These are phyloP conservation scores for Drosophila lini DNA, from an alignment of 1,140 invertebrate species.

Conservation along the genomic window DNA sequence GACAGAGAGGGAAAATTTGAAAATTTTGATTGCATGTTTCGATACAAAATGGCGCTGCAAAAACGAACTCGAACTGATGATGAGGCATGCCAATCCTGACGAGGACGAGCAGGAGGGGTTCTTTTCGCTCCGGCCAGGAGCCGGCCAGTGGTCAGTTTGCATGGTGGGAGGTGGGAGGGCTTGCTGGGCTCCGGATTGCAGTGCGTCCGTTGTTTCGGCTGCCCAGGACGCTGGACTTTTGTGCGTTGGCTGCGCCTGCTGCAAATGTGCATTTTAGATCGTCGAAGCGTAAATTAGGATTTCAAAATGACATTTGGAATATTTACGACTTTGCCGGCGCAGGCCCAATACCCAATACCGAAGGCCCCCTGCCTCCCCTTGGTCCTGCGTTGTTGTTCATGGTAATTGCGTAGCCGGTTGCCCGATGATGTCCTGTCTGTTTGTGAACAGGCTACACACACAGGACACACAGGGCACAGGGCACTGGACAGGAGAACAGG, in stretches of 20 bases:
- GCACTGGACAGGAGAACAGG: constrained; percentile 17
- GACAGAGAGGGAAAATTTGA: constrained; percentile 74
- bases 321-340: constrained; percentile 81
- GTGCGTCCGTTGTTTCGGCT: constrained; percentile 53
- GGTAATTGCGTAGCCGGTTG: constrained; percentile 74
- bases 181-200: constrained; percentile 58
- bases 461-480: constrained; percentile 26
- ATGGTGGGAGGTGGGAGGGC: neutral
- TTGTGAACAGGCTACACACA: constrained; percentile 38
- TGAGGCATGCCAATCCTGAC: constrained; percentile 79
- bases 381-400: constrained; percentile 69
- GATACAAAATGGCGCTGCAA: constrained; percentile 81
- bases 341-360: constrained; percentile 22
- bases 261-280: constrained; percentile 83
- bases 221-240: constrained; percentile 46
- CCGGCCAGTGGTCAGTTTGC: constrained; percentile 29
- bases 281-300: constrained; percentile 84
- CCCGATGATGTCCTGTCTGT: constrained; percentile 54
- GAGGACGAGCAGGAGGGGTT: constrained; percentile 44
- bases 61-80: constrained; percentile 71
- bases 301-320: constrained; percentile 84
- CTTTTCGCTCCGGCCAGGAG: constrained; percentile 44
- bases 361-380: neutral
- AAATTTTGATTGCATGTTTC: constrained; percentile 83
- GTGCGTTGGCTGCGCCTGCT: constrained; percentile 61